Evolutionary conservation across 2,113 vertebrate species (phyloP), one percentile per base, ranked within the genome.

Genomic region (Pungitius pungitius): DNA sequence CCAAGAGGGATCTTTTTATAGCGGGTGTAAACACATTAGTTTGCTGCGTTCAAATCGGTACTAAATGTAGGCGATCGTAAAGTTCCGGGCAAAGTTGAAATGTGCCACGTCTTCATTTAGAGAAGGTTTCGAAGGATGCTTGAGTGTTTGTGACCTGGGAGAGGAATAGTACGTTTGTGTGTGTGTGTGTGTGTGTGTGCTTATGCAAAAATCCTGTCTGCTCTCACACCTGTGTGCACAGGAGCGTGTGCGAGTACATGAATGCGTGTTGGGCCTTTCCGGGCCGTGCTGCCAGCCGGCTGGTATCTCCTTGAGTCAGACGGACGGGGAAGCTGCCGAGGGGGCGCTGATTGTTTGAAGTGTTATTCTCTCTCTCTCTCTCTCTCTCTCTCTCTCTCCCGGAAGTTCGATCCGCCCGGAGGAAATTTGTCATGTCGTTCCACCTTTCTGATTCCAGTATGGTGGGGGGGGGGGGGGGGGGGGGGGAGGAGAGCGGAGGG

Each of bases 401-500:
- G 52, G 70, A 88, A 75, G 85, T 89, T 88, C 70, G 74, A 87
- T 89, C 80, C 66, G 17, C 82, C 81, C 57, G 0, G 59, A 76
- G 75, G 83, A 87, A 85, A 87, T 88, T 83, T 89, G 89, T 92
- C 87, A 86, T 74, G 74, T 70, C 69, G 86, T 88, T 90, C 78
- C 80, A 85, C 80, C 81, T 87, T 80, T 89, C 75, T 69, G 81
- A 82, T 67, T 85, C 68, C 35, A 6, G 26, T 39, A 76, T 4
- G 58, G 74, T 14, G 30, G 30, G 22, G 22, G 26, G 6, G 58
- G 77, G 13, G 30, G 30, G 22, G 22, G 22, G 33, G 6, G 30
- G 5, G 30, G n/a, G n/a, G n/a, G n/a, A n/a, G n/a, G n/a, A n/a
- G n/a, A n/a, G n/a, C n/a, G 30, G 30, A 30, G 30, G 30, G 30